phyloP scores from a whole-genome alignment of 2,888 invertebrate species.

The Xanthia icteritia region DNA sequence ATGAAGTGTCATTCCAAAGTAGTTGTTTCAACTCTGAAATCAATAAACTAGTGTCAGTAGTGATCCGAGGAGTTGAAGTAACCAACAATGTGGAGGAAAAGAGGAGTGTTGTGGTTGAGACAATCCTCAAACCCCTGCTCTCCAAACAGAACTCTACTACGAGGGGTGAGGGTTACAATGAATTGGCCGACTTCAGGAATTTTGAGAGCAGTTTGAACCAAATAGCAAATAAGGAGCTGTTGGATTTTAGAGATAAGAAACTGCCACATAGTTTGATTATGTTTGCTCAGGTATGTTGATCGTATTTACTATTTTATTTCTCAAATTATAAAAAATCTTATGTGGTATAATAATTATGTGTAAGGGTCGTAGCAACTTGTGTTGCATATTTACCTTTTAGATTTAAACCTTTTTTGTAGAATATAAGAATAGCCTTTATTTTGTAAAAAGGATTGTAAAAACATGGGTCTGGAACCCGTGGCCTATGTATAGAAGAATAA shows the following conservation, averaged over 20 bases:
- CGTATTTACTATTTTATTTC: neutral
- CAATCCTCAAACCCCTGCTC: constrained; percentile 86
- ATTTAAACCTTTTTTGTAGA: no score
- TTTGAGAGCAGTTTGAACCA: constrained; percentile 71
- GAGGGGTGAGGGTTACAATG: constrained; percentile 68
- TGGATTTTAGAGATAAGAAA: constrained; percentile 94
- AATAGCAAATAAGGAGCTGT: constrained; percentile 75
- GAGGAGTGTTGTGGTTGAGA: constrained; percentile 84
- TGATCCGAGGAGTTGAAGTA: constrained; percentile 95
- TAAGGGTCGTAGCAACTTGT: no score
- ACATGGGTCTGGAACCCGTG: neutral
- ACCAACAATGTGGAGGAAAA: constrained; percentile 93
- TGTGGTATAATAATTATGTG: no score
- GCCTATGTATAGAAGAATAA: no score
- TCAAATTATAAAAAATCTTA: neutral
- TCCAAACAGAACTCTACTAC: constrained; percentile 85
- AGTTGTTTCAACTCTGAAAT: constrained; percentile 97
- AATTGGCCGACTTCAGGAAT: constrained; percentile 64
- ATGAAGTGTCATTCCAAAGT: constrained; percentile 95
- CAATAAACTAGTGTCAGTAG: constrained; percentile 95
- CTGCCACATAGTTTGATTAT: constrained; percentile 95
- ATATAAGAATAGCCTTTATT: no score
- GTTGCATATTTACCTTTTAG: no score
- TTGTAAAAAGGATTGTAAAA: neutral
- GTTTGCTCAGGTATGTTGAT: constrained; percentile 93